These are phyloP conservation scores for Cariama cristata DNA, from an alignment of 2,113 vertebrate species.

Conservation along the genomic window DNA sequence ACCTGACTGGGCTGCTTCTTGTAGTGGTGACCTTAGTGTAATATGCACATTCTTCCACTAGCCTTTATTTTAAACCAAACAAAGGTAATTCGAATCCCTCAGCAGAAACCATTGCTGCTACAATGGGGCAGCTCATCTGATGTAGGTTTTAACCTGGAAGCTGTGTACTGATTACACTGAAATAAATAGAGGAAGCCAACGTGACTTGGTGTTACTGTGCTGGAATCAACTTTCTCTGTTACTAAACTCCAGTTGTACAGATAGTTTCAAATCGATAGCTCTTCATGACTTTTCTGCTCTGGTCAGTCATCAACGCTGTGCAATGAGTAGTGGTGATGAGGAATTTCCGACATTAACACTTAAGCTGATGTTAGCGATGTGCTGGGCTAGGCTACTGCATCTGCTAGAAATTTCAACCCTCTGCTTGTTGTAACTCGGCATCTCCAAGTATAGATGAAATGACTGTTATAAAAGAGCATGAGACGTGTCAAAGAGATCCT, in stretches of 20 bases:
- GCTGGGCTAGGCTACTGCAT: neutral
- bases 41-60: neutral
- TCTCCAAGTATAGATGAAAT: neutral
- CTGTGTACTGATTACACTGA: neutral
- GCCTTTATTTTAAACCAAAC: neutral
- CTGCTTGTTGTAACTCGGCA: neutral
- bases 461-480: neutral
- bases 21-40: neutral
- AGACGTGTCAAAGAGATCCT: neutral
- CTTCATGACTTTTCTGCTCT: neutral
- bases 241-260: rapidly evolving
- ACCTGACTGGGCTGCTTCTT: neutral
- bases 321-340: rapidly evolving
- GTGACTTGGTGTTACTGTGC: neutral
- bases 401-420: neutral
- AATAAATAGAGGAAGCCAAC: neutral
- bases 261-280: neutral
- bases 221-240: neutral
- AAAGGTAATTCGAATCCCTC: neutral
- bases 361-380: neutral
- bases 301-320: rapidly evolving
- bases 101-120: rapidly evolving
- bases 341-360: neutral
- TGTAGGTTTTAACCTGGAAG: neutral
- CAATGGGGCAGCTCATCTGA: rapidly evolving